Percentiles rank a stretch among this genome's conserved stretches.
Evolutionary conservation across 2,113 vertebrate genomes (phyloP).

Genomic region (Perccottus glenii): DNA sequence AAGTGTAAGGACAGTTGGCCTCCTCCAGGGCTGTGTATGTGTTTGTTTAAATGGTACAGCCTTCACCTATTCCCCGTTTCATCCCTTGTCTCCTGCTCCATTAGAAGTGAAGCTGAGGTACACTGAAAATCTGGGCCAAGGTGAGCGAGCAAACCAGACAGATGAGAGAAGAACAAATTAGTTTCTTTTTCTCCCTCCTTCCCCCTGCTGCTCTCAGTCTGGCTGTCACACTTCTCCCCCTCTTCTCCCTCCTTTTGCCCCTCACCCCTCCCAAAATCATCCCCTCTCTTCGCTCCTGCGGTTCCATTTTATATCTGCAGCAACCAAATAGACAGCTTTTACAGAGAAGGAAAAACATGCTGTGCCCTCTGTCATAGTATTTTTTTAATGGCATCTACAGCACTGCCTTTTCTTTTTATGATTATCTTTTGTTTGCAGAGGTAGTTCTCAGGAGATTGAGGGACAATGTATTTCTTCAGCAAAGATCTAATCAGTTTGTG

Average conservation of each 20-base stretch:
- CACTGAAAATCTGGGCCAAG: constrained; percentile 61
- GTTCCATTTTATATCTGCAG: constrained; percentile 65
- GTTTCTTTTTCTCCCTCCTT: constrained; percentile 23
- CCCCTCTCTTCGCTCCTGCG: not conserved
- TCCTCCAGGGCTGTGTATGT: constrained; percentile 13
- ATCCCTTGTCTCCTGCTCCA: constrained; percentile 6
- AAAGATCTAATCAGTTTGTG: constrained; percentile 49
- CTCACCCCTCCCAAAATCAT: not conserved
- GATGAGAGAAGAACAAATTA: constrained; percentile 59
- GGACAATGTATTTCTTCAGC: constrained; percentile 39
- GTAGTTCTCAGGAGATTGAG: constrained; percentile 39
- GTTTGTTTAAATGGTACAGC: constrained; percentile 32
- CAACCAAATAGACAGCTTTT: constrained; percentile 62
- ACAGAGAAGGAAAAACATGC: constrained; percentile 26
- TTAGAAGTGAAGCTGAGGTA: constrained; percentile 34
- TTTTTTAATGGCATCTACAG: constrained; percentile 8
- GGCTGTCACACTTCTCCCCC: constrained; percentile 26
- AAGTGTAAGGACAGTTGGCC: constrained; percentile 44
- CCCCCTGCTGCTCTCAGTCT: constrained; percentile 17
- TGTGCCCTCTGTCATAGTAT: not conserved
- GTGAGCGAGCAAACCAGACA: constrained; percentile 49
- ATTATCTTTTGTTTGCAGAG: constrained; percentile 50
- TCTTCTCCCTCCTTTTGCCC: constrained; percentile 16
- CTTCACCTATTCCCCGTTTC: not conserved
- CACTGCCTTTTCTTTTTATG: constrained; percentile 11